Evolutionary conservation across 2,113 vertebrate species (phyloP).

Genomic region (Nannobrachium achirus): DNA sequence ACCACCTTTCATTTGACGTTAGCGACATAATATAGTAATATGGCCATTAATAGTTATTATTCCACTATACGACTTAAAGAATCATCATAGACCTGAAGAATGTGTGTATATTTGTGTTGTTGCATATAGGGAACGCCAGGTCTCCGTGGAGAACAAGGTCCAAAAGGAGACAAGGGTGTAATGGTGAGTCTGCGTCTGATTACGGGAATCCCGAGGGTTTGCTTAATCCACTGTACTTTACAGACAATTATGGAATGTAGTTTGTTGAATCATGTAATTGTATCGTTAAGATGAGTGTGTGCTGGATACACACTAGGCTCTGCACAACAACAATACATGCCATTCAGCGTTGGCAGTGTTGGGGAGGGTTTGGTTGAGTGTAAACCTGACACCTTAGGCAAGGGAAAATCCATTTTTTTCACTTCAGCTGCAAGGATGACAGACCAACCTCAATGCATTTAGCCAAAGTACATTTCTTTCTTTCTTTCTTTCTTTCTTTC

Average conservation of each 20-base stretch:
- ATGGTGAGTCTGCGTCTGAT: slow-evolving; percentile 76
- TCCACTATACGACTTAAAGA: no score
- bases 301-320: background rate
- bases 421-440: slow-evolving; percentile 5
- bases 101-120: slow-evolving; percentile 34
- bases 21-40: no score
- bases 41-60: no score
- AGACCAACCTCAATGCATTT: slow-evolving; percentile 4
- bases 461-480: background rate
- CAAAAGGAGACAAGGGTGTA: slow-evolving; percentile 86
- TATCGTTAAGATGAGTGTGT: background rate
- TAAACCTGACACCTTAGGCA: background rate
- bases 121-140: slow-evolving; percentile 87
- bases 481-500: no score
- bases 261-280: background rate
- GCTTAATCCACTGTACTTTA: background rate
- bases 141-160: slow-evolving; percentile 82
- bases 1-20: no score
- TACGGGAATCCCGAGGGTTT: background rate
- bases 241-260: background rate
- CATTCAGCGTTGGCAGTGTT: background rate
- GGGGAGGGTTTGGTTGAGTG: background rate
- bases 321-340: background rate
- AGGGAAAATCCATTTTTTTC: background rate
- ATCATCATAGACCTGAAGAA: no score